These are phyloP conservation scores for Watsonalla cultraria DNA, from an alignment of 2,888 invertebrate genomes.

Conservation along the genomic window DNA sequence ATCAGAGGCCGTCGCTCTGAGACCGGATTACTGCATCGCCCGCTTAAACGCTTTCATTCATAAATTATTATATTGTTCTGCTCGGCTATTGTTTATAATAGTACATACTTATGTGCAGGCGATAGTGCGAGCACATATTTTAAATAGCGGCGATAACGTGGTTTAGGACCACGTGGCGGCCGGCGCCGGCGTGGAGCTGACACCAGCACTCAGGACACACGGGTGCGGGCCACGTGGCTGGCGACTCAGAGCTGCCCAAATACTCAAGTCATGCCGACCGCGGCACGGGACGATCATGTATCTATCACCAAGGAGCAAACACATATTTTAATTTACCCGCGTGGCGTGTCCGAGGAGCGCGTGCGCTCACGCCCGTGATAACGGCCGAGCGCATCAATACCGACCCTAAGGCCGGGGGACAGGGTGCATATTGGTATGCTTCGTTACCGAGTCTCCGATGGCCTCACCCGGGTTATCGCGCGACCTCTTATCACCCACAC, in stretches of 20 bases:
- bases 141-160: conserved; percentile 4
- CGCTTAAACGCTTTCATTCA: conserved; percentile 20
- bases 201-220: conserved; percentile 7
- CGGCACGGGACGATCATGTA: background rate
- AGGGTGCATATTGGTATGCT: conserved; percentile 1
- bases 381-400: background rate
- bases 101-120: conserved; percentile 12
- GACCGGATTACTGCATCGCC: background rate
- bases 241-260: background rate
- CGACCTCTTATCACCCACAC: conserved; percentile 50
- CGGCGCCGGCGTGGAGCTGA: background rate
- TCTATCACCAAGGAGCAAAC: background rate
- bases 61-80: conserved; percentile 25
- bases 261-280: no score
- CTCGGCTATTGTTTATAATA: conserved; percentile 26
- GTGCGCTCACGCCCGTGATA: conserved; percentile 6
- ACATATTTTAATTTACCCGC: background rate
- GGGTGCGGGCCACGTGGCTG: conserved; percentile 5
- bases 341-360: background rate
- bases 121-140: conserved; percentile 24
- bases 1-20: background rate
- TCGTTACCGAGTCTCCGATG: conserved; percentile 13
- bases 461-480: conserved; percentile 47
- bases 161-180: background rate
- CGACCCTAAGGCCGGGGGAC: background rate